phyloP scores from a whole-genome alignment of 2,113 vertebrate genomes.

The Proteles cristata region DNA sequence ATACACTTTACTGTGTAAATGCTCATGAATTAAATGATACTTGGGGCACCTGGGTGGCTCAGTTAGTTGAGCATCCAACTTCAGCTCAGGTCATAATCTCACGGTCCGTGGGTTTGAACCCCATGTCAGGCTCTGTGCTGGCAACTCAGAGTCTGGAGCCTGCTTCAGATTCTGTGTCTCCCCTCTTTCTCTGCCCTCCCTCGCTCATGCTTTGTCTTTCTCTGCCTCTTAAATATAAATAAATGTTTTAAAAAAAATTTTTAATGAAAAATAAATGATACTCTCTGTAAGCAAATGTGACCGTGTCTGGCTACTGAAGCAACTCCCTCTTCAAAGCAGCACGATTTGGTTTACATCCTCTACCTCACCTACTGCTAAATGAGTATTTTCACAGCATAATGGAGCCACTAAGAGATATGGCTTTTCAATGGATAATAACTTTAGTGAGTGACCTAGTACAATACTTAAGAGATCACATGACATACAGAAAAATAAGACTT shows the following conservation, averaged over 20 bases:
- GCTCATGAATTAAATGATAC: background rate
- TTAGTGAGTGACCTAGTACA: background rate
- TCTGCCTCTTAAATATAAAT: no score
- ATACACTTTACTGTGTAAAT: conserved; percentile 17
- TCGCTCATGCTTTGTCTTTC: no score
- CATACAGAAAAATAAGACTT: background rate
- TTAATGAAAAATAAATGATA: background rate
- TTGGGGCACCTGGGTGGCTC: no score
- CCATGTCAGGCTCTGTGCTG: no score
- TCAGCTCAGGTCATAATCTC: no score
- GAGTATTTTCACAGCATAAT: background rate
- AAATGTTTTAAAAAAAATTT: no score
- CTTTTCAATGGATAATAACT: background rate
- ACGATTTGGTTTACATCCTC: background rate
- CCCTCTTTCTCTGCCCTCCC: no score
- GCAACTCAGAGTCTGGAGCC: no score
- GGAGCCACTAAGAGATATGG: background rate
- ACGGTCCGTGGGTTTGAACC: no score
- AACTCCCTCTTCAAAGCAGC: background rate
- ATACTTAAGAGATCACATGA: background rate
- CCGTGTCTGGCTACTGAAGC: background rate
- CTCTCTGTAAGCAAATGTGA: background rate
- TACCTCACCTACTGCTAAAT: background rate
- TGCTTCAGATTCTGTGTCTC: no score
- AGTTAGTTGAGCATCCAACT: no score